Base-by-base conservation (phyloP, 1,140 invertebrate species). In the Thaumetopoea pityocampa region DNA sequence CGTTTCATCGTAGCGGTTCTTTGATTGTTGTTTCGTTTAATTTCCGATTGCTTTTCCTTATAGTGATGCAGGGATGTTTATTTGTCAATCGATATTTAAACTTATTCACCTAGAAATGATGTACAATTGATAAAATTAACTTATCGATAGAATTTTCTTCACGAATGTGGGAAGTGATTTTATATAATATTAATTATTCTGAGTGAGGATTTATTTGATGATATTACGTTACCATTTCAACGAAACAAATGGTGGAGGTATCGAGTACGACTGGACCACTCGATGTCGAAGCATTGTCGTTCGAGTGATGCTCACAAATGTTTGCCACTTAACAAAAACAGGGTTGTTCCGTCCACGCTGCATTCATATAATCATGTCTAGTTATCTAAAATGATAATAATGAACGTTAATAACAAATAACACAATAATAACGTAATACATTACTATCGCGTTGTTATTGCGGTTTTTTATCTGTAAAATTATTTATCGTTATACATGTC, bases 321-420 rank as follows among this genome's bases (percentile, higher is more conserved):
- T 73, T 77, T 77, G 65, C 57, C 62, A 69, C 67, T 74, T 70
- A 62, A 65, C 61, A 62, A 64, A 70, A 62, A 62, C 60, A 64
- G 56, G 49, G 48, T 35, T 38, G 48, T 44, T 30, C 42, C 29
- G 37, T 43, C 50, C 34, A 43, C 40, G 23, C 18, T 20, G 5
- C 35, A 33, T 18, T 37, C 34, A 34, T 37, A 48, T 46, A 40
- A 30, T 50, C 15, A 32, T 9, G 17, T 32, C 16, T 17, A 18
- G 15, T 32, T 32, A 32, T 18, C 19, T 18, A 18, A 5, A 17
- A 3, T 9, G 19, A 19, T 10, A 10, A 32, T 34, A 22, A 22
- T 11, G 17, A 15, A 17, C 23, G 5, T 29, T 20, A 28, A 35
- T 24, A 14, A 17, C 17, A 11, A 14, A 22, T 26, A 6, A n/a